Evolutionary conservation across 2,797 vertebrate species (phyloP).

Genomic region (Sebastes glaucus): DNA sequence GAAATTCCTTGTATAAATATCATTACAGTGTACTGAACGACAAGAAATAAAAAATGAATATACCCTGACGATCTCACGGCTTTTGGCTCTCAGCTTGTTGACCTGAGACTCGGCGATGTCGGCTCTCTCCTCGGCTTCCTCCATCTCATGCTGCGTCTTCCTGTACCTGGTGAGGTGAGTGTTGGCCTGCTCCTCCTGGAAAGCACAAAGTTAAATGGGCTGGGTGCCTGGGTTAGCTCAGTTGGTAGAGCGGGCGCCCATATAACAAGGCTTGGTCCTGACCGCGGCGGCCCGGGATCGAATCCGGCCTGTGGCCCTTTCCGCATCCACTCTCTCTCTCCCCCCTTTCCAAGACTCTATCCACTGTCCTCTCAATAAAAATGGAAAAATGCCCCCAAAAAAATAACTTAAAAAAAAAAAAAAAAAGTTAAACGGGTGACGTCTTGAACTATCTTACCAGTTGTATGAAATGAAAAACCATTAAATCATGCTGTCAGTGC

Average conservation of each 20-base stretch:
- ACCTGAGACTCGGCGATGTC: slow-evolving; percentile 92
- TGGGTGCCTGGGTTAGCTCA: no score
- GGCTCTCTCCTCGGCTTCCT: slow-evolving; percentile 88
- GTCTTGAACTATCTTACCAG: neutral
- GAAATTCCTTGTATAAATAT: neutral
- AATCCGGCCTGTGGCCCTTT: no score
- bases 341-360: no score
- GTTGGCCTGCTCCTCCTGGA: slow-evolving; percentile 90
- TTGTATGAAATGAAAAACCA: neutral
- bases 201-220: neutral
- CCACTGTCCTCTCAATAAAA: no score
- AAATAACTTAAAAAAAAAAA: no score
- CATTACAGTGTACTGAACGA: neutral
- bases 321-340: no score
- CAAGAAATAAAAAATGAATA: neutral
- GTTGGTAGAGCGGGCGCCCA: no score
- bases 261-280: no score
- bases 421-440: neutral
- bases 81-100: slow-evolving; percentile 91
- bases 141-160: slow-evolving; percentile 90
- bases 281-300: no score
- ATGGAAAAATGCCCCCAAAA: no score
- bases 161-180: slow-evolving; percentile 87
- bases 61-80: slow-evolving; percentile 84
- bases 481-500: slow-evolving; percentile 4